A percentile compares a stretch with the other conserved stretches of the same genome.
These are phyloP conservation scores for Pachyramphus minor DNA, from an alignment of 2,113 vertebrate genomes.

Conservation along the genomic window DNA sequence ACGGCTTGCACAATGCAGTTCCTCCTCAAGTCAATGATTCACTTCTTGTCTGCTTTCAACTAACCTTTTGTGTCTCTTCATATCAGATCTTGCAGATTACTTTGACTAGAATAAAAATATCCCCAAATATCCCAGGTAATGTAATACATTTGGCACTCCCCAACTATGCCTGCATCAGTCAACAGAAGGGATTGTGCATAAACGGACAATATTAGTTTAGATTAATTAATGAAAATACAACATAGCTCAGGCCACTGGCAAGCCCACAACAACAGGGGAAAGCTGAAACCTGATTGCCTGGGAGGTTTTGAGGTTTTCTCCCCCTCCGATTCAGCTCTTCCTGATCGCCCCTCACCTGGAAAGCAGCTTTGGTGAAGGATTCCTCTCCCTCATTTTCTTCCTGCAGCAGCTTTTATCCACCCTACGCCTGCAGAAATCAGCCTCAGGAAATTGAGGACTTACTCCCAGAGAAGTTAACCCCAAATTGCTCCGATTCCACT, in stretches of 20 bases:
- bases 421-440: not conserved
- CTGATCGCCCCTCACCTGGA: not conserved
- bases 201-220: not conserved
- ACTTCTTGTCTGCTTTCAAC: conserved; percentile 56
- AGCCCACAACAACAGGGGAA: not conserved
- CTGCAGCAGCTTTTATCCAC: not conserved
- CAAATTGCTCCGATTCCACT: not conserved
- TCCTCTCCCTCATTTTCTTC: not conserved
- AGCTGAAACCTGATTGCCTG: not conserved
- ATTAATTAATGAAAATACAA: not conserved
- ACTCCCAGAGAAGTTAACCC: not conserved
- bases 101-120: conserved; percentile 17
- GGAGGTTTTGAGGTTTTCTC: not conserved
- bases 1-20: conserved; percentile 58
- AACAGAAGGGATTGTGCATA: not conserved
- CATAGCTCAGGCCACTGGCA: not conserved
- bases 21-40: conserved; percentile 45
- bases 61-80: conserved; percentile 59
- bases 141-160: not conserved
- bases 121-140: conserved; percentile 45
- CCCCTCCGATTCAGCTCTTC: not conserved
- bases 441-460: not conserved
- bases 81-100: conserved; percentile 55
- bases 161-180: not conserved
- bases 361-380: not conserved